phyloP scores from a whole-genome alignment of 2,888 invertebrate species.

The Myopa tessellatipennis region DNA sequence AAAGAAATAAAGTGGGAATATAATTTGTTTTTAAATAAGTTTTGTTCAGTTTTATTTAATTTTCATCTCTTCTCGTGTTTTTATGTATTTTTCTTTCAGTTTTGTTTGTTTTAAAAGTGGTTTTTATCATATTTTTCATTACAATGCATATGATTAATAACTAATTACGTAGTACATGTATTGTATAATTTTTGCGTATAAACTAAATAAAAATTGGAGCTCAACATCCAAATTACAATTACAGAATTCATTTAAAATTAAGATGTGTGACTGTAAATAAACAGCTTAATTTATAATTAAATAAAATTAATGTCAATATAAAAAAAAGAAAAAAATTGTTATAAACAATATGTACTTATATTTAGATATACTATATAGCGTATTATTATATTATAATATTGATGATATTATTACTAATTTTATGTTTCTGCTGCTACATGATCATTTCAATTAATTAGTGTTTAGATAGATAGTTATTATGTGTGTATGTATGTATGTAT shows the following conservation, averaged over 20 bases:
- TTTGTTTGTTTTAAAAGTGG: constrained; percentile 20
- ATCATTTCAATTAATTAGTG: too few species aligned
- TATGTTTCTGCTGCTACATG: too few species aligned
- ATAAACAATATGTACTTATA: too few species aligned
- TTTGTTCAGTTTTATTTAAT: constrained; percentile 36
- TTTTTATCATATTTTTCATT: constrained; percentile 15
- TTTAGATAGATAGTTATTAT: not conserved
- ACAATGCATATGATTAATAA: constrained; percentile 5
- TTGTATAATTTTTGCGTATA: constrained; percentile 16
- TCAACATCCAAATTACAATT: too few species aligned
- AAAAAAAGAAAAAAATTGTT: too few species aligned
- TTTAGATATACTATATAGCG: too few species aligned
- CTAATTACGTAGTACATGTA: not conserved
- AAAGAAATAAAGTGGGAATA: not conserved
- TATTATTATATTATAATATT: too few species aligned
- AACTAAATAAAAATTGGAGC: constrained; percentile 24
- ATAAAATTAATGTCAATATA: too few species aligned
- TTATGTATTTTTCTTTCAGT: constrained; percentile 28
- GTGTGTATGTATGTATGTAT: not conserved
- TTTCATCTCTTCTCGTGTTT: constrained; percentile 7
- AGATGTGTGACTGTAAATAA: too few species aligned
- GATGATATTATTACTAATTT: too few species aligned
- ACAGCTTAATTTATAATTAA: too few species aligned
- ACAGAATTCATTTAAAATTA: too few species aligned
- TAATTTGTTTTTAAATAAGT: constrained; percentile 28